Evolutionary conservation across 2,797 vertebrate species (phyloP).

Genomic region (Vultur gryphus): DNA sequence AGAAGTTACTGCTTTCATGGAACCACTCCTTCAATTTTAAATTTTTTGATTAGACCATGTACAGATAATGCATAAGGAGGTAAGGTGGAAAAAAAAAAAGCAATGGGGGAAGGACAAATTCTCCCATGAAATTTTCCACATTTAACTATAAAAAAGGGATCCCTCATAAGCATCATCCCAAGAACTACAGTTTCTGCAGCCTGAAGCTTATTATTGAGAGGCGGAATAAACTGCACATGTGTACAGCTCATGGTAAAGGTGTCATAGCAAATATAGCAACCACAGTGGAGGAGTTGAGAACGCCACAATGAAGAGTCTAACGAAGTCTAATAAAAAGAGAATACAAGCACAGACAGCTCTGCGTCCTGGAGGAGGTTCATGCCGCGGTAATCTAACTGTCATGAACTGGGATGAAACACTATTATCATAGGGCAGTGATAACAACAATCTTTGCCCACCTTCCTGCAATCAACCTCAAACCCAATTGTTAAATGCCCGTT

Average conservation of each 20-base stretch:
- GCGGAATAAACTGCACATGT: not conserved
- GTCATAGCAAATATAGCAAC: not conserved
- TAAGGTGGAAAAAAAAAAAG: rapidly evolving
- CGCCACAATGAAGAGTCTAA: not conserved
- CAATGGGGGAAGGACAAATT: not conserved
- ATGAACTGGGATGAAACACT: not conserved
- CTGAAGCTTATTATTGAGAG: not conserved
- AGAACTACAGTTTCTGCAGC: not conserved
- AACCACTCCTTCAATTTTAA: not conserved
- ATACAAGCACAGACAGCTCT: not conserved
- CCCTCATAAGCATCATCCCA: not conserved
- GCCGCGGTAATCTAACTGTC: not conserved
- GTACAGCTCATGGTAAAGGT: not conserved
- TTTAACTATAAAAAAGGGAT: not conserved
- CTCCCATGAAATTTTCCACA: not conserved
- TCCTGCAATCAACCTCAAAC: not conserved
- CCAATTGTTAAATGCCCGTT: not conserved
- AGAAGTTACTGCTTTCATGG: not conserved
- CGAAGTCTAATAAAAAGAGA: not conserved
- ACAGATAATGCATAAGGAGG: not conserved
- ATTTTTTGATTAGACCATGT: not conserved
- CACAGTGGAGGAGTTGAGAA: not conserved
- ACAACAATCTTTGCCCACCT: not conserved
- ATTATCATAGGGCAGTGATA: not conserved
- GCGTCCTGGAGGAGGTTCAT: not conserved